Conservation (phyloP, 2,113 vertebrate genomes). For the Harpagus bidentatus region DNA sequence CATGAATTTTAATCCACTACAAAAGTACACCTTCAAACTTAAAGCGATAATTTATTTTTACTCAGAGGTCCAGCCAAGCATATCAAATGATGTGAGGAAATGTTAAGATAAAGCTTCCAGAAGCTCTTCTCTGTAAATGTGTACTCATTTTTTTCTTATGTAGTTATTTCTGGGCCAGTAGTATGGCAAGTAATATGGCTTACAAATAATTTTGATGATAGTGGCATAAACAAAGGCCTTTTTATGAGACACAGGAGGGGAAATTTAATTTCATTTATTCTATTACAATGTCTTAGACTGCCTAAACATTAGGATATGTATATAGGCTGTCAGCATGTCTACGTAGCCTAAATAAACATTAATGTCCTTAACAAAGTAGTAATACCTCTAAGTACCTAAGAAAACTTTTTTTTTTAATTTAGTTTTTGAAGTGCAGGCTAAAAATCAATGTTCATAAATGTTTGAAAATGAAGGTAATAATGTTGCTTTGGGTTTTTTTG, state of each 20-base stretch:
- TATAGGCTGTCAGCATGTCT: neutral
- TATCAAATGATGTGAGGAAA: slow-evolving; percentile 38
- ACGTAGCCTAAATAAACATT: neutral
- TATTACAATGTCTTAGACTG: neutral
- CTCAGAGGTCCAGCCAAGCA: slow-evolving; percentile 49
- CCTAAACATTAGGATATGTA: neutral
- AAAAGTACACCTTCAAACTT: slow-evolving; percentile 25
- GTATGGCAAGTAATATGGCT: neutral
- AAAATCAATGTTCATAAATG: neutral
- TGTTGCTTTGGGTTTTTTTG: neutral
- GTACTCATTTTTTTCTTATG: neutral
- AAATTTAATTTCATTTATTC: neutral
- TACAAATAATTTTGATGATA: neutral
- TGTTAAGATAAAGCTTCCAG: slow-evolving; percentile 26
- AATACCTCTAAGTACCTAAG: neutral
- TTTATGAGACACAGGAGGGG: neutral
- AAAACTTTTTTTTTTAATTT: neutral
- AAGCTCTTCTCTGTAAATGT: slow-evolving; percentile 25
- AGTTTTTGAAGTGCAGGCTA: neutral
- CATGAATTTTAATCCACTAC: slow-evolving; percentile 55
- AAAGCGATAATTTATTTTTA: slow-evolving; percentile 41
- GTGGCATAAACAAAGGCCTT: neutral
- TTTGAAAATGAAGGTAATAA: neutral
- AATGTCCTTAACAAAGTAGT: neutral
- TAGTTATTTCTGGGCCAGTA: slow-evolving; percentile 15